phyloP scores from a whole-genome alignment of 2,888 invertebrate species.

The Sarcophaga carnaria region DNA sequence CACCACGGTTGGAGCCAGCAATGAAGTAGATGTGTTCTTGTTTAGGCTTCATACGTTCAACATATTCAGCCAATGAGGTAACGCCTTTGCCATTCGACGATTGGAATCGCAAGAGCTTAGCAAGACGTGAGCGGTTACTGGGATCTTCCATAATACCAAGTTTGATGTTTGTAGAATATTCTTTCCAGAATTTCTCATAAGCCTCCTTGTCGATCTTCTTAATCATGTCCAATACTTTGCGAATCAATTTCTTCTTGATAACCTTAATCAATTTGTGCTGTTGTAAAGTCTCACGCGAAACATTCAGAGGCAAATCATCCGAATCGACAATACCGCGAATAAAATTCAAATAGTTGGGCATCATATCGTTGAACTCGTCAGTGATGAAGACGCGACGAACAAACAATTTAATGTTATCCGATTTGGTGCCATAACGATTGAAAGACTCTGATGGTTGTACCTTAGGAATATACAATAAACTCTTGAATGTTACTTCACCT shows the following conservation, averaged over 20 bases:
- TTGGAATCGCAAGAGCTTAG: constrained; percentile 95
- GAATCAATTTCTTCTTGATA: constrained; percentile 98
- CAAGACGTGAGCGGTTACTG: constrained; percentile 96
- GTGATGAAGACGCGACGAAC: constrained; percentile 99
- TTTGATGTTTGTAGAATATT: constrained; percentile 98
- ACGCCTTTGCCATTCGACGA: constrained; percentile 87
- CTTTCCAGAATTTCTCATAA: constrained; percentile 98
- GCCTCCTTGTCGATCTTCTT: constrained; percentile 96
- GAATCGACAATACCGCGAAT: constrained; percentile 98
- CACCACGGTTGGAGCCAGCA: constrained; percentile 92
- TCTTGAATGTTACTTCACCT: constrained; percentile 99
- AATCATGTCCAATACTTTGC: constrained; percentile 98
- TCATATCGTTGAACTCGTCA: constrained; percentile 99
- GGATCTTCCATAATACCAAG: constrained; percentile 99
- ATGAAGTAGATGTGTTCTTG: constrained; percentile 98
- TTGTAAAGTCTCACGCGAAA: constrained; percentile 98
- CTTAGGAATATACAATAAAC: constrained; percentile 95
- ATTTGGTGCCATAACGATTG: constrained; percentile 96
- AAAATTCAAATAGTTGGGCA: constrained; percentile 98
- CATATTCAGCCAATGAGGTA: constrained; percentile 93
- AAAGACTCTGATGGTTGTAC: constrained; percentile 96
- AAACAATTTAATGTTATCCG: constrained; percentile 97
- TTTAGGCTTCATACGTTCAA: constrained; percentile 95
- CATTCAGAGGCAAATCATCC: constrained; percentile 98
- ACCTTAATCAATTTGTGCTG: constrained; percentile 99